Evolutionary conservation across 2,113 vertebrate genomes (phyloP).

Genomic region (Gobio gobio): DNA sequence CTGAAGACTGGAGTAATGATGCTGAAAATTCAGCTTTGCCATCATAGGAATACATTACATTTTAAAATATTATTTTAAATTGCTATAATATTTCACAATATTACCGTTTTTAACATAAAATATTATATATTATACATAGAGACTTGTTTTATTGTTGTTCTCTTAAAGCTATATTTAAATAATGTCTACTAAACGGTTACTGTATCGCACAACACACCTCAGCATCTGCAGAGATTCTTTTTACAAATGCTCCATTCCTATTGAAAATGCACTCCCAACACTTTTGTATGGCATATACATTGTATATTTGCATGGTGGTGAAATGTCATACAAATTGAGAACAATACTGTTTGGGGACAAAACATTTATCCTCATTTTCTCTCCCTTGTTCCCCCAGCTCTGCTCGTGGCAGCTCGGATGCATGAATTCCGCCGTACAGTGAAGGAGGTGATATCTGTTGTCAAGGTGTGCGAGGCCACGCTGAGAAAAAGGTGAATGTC

Average conservation of each 20-base stretch:
- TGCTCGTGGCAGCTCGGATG: constrained; percentile 97
- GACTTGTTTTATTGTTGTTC: background rate
- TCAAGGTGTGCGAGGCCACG: constrained; percentile 97
- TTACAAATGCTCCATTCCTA: background rate
- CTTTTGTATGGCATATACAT: constrained; percentile 7
- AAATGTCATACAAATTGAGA: constrained; percentile 34
- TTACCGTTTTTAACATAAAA: background rate
- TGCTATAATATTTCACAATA: background rate
- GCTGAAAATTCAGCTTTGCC: background rate
- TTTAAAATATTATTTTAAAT: background rate
- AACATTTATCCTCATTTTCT: constrained; percentile 35
- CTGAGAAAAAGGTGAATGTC: constrained; percentile 90
- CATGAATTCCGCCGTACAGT: constrained; percentile 95
- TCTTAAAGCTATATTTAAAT: background rate
- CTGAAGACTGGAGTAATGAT: background rate
- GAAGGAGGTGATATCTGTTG: constrained; percentile 95
- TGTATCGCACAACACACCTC: background rate
- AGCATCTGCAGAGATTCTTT: constrained; percentile 9
- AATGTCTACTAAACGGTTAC: background rate
- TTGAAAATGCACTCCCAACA: constrained; percentile 24
- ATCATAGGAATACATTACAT: background rate
- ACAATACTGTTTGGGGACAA: background rate
- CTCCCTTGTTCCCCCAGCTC: constrained; percentile 74
- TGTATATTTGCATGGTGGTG: background rate
- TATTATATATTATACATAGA: background rate